Conservation (phyloP, 2,888 invertebrate genomes). For the Poecilobothrus nobilitatus region DNA sequence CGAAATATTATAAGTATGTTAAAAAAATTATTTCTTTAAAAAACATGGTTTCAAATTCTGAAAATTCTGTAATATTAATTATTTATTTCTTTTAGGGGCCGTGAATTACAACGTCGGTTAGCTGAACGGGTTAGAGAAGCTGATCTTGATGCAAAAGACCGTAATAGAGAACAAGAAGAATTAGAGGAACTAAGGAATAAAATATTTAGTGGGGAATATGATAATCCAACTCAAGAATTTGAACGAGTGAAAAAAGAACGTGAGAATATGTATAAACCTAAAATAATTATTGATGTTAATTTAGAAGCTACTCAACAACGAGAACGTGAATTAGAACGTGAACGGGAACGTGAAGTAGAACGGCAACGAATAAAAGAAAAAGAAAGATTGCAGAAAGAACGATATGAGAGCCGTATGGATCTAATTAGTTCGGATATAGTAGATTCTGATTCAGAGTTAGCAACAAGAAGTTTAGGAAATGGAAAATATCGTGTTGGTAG, state of each 20-base stretch:
- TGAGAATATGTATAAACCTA: conserved; percentile 77
- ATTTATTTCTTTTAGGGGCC: conserved; percentile 49
- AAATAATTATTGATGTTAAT: conserved; percentile 65
- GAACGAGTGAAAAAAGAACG: conserved; percentile 63
- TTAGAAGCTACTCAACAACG: conserved; percentile 53
- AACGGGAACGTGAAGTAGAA: conserved; percentile 45
- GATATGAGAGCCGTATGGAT: conserved; percentile 54
- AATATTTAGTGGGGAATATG: conserved; percentile 60
- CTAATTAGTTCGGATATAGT: conserved; percentile 63
- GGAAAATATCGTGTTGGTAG: conserved; percentile 16
- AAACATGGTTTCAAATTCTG: no score
- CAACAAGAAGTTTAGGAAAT: conserved; percentile 24
- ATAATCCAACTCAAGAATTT: conserved; percentile 57
- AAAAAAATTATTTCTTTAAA: background rate
- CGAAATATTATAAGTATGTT: conserved; percentile 79
- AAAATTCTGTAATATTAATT: conserved; percentile 8
- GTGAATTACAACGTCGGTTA: conserved; percentile 81
- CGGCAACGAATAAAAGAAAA: conserved; percentile 40
- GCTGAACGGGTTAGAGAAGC: conserved; percentile 90
- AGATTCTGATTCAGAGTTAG: conserved; percentile 57
- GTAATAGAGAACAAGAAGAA: conserved; percentile 81
- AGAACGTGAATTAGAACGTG: conserved; percentile 51
- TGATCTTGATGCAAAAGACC: conserved; percentile 82
- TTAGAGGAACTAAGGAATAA: conserved; percentile 72
- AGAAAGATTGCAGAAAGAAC: conserved; percentile 35